Conservation (phyloP, 2,113 vertebrate genomes). For the Tragelaphus buxtoni region DNA sequence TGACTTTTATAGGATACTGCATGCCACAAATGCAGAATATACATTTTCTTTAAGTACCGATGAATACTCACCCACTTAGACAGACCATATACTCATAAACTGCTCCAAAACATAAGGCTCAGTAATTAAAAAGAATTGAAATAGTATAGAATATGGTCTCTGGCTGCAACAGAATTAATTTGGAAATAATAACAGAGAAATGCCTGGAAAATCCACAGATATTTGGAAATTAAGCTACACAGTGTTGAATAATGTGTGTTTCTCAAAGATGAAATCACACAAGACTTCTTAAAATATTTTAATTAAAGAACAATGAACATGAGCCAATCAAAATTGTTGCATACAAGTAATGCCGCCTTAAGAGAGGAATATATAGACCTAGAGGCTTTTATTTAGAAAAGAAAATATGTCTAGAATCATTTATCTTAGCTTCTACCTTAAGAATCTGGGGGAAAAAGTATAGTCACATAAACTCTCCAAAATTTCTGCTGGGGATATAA, state of each 20-base stretch:
- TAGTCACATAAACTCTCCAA: background rate
- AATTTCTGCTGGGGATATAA: background rate
- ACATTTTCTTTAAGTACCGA: background rate
- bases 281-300: background rate
- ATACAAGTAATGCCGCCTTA: background rate
- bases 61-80: background rate
- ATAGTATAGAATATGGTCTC: background rate
- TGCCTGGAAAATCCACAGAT: background rate
- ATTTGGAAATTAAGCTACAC: background rate
- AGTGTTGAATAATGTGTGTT: background rate
- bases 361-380: background rate
- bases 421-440: background rate
- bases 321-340: background rate
- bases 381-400: background rate
- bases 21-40: background rate
- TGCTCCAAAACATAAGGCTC: background rate
- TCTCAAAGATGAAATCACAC: background rate
- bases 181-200: background rate
- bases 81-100: background rate
- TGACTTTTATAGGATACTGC: background rate
- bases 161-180: background rate
- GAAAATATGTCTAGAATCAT: background rate
- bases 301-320: background rate
- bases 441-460: background rate
- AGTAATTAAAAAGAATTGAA: background rate